Percentiles rank a stretch among this genome's conserved stretches.
These are phyloP conservation scores for Anoplolepis gracilipes DNA, from an alignment of 1,140 invertebrate species.

Conservation along the genomic window DNA sequence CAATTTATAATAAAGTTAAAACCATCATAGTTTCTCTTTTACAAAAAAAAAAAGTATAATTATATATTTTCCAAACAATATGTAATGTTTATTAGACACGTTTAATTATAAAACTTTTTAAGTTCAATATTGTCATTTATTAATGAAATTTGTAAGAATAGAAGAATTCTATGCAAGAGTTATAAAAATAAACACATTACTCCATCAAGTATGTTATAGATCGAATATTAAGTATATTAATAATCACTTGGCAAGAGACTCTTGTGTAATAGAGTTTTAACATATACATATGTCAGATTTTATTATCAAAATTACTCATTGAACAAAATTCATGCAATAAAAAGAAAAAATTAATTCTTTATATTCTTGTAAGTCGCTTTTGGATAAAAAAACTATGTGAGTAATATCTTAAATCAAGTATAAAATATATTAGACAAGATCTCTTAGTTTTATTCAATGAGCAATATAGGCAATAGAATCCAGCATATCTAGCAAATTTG, in stretches of 20 bases:
- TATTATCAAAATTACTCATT: constrained; percentile 58
- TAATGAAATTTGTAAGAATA: constrained; percentile 20
- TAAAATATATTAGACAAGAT: constrained; percentile 10
- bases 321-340: constrained; percentile 5
- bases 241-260: constrained; percentile 48
- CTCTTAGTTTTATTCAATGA: constrained; percentile 47
- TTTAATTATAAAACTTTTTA: constrained; percentile 22
- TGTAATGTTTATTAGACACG: too few relatives aligned
- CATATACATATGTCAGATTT: constrained; percentile 27
- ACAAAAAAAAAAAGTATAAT: too few relatives aligned
- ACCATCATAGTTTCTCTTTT: constrained; percentile 55
- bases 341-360: neutral
- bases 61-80: constrained; percentile 12
- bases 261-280: constrained; percentile 38
- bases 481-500: constrained; percentile 51
- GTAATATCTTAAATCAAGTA: constrained; percentile 11
- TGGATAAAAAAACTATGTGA: neutral
- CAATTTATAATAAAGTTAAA: constrained; percentile 36
- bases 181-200: constrained; percentile 24
- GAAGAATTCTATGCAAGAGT: neutral
- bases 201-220: constrained; percentile 15
- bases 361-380: neutral
- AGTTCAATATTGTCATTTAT: constrained; percentile 14
- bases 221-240: constrained; percentile 25
- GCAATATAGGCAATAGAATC: constrained; percentile 47